Evolutionary conservation across 2,888 invertebrate species (phyloP).

Genomic region (Amphipoea lucens): DNA sequence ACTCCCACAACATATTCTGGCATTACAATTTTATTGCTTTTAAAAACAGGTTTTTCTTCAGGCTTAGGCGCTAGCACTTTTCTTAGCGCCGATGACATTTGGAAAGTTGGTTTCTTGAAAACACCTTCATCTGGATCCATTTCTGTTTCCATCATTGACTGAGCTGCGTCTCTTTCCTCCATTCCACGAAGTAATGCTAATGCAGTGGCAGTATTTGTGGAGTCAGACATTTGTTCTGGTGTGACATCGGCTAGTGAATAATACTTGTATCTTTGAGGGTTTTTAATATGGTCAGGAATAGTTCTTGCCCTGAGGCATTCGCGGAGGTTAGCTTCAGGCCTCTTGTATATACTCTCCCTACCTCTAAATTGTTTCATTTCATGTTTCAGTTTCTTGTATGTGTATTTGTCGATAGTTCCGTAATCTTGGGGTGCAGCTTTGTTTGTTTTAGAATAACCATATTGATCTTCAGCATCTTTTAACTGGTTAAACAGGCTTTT

Average conservation of each 20-base stretch:
- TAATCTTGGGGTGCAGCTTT: constrained; percentile 77
- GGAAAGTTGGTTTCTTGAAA: constrained; percentile 86
- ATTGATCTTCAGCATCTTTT: constrained; percentile 91
- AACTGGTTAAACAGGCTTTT: constrained; percentile 93
- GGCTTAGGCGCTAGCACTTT: constrained; percentile 64
- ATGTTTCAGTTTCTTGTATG: constrained; percentile 83
- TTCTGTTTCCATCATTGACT: constrained; percentile 72
- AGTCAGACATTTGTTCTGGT: constrained; percentile 94
- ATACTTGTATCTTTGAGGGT: constrained; percentile 95
- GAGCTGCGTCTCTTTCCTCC: constrained; percentile 86
- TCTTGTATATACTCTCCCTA: constrained; percentile 95
- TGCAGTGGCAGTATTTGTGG: constrained; percentile 94
- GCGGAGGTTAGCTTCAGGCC: constrained; percentile 92
- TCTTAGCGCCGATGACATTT: constrained; percentile 80
- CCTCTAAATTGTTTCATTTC: constrained; percentile 92
- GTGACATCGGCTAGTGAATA: constrained; percentile 95
- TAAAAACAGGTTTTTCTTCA: constrained; percentile 87
- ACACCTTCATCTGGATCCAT: constrained; percentile 73
- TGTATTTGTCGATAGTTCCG: constrained; percentile 79
- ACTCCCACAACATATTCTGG: constrained; percentile 95
- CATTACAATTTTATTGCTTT: constrained; percentile 93
- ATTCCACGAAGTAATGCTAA: constrained; percentile 93
- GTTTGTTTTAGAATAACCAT: constrained; percentile 81
- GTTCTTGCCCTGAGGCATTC: constrained; percentile 89
- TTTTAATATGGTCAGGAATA: constrained; percentile 90